phyloP scores from a whole-genome alignment of 2,797 vertebrate species.

The Thripadectes ignobilis region DNA sequence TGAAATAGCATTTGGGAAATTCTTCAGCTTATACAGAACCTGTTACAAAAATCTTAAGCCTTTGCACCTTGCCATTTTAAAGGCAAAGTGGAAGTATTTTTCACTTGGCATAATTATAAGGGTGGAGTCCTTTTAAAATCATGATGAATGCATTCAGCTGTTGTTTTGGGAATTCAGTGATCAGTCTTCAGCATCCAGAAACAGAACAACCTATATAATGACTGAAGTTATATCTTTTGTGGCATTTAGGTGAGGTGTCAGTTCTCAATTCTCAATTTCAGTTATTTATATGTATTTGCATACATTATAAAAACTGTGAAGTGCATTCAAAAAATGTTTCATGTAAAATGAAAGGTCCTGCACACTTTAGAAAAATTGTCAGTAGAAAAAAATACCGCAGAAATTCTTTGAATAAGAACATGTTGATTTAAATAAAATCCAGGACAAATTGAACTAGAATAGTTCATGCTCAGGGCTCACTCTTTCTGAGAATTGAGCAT shows the following conservation, averaged over 20 bases:
- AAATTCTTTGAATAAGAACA: background rate
- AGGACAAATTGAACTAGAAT: background rate
- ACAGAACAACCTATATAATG: background rate
- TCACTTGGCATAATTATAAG: conserved; percentile 12
- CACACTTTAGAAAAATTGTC: background rate
- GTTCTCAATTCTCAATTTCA: background rate
- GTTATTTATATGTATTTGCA: background rate
- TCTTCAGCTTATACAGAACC: background rate
- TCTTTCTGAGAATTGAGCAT: background rate
- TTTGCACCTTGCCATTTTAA: background rate
- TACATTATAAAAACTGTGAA: background rate
- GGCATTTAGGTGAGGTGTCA: background rate
- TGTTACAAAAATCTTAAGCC: background rate
- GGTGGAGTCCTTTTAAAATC: conserved; percentile 13
- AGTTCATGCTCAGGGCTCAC: background rate
- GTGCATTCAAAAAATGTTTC: background rate
- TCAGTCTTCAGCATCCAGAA: conserved; percentile 28
- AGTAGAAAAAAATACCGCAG: background rate
- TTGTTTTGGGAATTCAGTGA: conserved; percentile 20
- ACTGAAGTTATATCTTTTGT: background rate
- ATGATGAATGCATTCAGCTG: background rate
- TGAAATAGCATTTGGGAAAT: background rate
- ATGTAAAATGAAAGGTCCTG: background rate
- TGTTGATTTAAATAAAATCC: conserved; percentile 7
- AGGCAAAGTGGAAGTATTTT: conserved; percentile 37